Percentiles rank a stretch among this genome's conserved stretches.
Conservation (phyloP, 2,113 vertebrate genomes). For the Ophiodon elongatus region DNA sequence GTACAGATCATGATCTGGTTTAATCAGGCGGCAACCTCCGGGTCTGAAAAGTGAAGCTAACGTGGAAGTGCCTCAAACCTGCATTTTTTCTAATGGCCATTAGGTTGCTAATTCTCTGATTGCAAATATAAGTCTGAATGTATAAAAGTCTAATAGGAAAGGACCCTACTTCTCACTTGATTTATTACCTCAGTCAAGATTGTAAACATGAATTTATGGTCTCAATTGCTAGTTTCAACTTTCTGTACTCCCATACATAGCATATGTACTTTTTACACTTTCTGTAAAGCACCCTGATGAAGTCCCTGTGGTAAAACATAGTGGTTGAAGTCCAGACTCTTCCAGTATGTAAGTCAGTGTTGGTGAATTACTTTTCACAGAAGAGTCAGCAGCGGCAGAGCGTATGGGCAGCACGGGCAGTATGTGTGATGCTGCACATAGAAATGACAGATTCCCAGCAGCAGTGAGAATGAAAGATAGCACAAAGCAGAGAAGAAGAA, state of each 20-base stretch:
- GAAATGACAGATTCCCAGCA: slow-evolving; percentile 25
- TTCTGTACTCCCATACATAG: too few species aligned
- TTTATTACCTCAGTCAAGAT: background rate
- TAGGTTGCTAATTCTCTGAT: background rate
- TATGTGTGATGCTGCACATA: slow-evolving; percentile 26
- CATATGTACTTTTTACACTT: background rate
- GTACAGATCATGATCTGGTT: background rate
- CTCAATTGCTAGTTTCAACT: background rate
- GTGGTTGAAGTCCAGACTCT: background rate
- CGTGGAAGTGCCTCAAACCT: background rate
- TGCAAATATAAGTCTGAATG: background rate
- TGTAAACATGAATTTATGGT: background rate
- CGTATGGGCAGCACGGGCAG: background rate
- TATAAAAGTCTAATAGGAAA: background rate
- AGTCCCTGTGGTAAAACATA: background rate
- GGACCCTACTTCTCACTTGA: background rate
- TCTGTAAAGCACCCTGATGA: background rate
- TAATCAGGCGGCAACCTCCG: background rate
- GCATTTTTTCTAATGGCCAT: too few species aligned
- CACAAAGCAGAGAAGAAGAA: background rate
- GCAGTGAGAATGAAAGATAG: background rate
- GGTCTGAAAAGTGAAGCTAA: too few species aligned
- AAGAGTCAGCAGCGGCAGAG: background rate
- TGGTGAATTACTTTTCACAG: background rate
- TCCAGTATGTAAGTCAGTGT: background rate